These are phyloP conservation scores for Arremon brunneinucha DNA, from an alignment of 2,797 vertebrate genomes.

Conservation along the genomic window DNA sequence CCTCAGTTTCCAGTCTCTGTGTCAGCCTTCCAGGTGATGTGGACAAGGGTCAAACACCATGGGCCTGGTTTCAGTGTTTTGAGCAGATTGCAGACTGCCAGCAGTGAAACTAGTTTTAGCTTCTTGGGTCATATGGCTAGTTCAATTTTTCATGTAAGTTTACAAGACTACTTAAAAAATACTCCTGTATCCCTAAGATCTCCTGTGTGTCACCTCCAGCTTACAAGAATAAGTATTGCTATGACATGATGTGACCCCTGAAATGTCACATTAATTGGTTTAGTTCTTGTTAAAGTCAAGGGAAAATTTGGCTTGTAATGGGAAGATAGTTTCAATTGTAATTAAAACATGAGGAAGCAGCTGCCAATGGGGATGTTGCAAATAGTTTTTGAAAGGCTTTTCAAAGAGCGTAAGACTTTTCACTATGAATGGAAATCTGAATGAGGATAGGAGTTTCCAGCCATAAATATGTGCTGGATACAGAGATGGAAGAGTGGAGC, in stretches of 20 bases:
- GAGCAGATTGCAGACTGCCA: background rate
- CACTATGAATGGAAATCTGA: background rate
- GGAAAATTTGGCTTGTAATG: background rate
- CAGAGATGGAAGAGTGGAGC: background rate
- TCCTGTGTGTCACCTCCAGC: background rate
- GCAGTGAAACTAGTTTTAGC: background rate
- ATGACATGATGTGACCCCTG: background rate
- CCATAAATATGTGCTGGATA: background rate
- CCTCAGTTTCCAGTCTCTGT: background rate
- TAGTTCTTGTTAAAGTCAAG: background rate
- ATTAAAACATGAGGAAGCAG: background rate
- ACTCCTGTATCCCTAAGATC: background rate
- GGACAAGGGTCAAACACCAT: background rate
- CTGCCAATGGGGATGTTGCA: background rate
- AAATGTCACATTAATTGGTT: background rate
- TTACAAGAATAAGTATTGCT: background rate
- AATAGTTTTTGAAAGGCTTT: conserved; percentile 1
- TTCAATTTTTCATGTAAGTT: background rate
- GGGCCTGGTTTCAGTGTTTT: background rate
- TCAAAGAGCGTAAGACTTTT: background rate
- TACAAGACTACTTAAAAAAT: background rate
- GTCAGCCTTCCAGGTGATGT: background rate
- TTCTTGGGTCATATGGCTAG: background rate
- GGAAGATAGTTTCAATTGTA: background rate
- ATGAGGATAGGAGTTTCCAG: background rate